phyloP scores from a whole-genome alignment of 2,888 invertebrate genomes.

The Stratiomys singularior region DNA sequence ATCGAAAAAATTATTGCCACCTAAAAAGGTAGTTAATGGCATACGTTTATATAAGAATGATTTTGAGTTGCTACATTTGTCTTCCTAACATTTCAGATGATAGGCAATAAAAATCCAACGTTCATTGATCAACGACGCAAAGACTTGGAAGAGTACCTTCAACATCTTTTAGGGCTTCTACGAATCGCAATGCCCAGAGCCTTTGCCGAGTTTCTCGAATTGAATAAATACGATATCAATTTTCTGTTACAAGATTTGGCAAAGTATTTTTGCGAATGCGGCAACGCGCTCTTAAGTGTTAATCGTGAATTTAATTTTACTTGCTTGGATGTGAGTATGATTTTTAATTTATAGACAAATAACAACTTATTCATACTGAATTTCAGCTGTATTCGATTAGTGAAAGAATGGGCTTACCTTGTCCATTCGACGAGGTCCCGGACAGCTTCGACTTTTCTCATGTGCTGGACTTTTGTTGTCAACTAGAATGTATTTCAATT shows the following conservation, averaged over 20 bases:
- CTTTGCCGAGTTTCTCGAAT: conserved; percentile 86
- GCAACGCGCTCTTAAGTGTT: conserved; percentile 73
- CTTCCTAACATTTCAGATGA: conserved; percentile 67
- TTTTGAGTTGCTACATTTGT: not conserved
- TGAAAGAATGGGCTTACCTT: conserved; percentile 85
- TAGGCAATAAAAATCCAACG: conserved; percentile 87
- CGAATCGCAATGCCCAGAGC: conserved; percentile 82
- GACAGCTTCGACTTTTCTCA: conserved; percentile 92
- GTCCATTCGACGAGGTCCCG: conserved; percentile 80
- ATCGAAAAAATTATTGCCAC: conserved; percentile 86
- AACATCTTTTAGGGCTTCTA: conserved; percentile 78
- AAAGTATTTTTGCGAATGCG: conserved; percentile 78
- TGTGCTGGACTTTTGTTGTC: conserved; percentile 86
- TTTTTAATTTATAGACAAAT: conserved; percentile 1
- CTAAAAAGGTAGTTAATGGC: conserved; percentile 75
- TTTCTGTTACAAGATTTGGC: conserved; percentile 87
- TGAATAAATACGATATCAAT: conserved; percentile 89
- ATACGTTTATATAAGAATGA: not conserved
- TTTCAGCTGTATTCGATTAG: conserved; percentile 90
- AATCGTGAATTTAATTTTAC: conserved; percentile 75
- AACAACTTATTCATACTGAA: too few species aligned
- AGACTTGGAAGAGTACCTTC: conserved; percentile 84
- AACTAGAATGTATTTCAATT: conserved; percentile 70
- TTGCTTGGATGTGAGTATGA: conserved; percentile 76
- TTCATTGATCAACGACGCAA: conserved; percentile 87